phyloP scores from a whole-genome alignment of 2,797 vertebrate genomes.

The Nannoperca obscura region DNA sequence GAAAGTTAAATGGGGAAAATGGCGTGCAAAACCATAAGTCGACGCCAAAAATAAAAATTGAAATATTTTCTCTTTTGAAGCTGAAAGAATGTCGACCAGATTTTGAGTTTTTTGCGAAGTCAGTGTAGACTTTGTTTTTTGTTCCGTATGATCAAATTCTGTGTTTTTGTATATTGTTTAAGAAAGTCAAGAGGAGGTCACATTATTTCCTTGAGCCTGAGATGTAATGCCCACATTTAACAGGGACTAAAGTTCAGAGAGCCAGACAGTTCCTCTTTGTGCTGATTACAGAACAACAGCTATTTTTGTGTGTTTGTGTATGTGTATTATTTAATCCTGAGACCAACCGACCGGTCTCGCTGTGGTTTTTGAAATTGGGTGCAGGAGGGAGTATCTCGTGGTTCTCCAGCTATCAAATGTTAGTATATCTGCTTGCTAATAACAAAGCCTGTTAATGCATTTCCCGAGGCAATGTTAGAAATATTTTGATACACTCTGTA shows the following conservation, averaged over 20 bases:
- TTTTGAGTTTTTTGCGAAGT: neutral
- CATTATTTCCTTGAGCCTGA: neutral
- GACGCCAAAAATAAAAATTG: constrained; percentile 4
- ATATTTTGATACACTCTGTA: neutral
- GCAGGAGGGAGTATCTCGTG: neutral
- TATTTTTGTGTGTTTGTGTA: constrained; percentile 19
- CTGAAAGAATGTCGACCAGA: no score
- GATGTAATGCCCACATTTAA: constrained; percentile 11
- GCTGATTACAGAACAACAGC: constrained; percentile 18
- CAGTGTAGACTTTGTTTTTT: neutral
- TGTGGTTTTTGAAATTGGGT: neutral
- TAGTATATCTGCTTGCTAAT: neutral
- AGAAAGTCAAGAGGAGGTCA: neutral
- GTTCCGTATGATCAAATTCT: neutral
- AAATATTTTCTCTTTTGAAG: constrained; percentile 3
- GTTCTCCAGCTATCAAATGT: constrained; percentile 23
- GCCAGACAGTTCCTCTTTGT: constrained; percentile 20
- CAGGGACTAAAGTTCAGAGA: constrained; percentile 12
- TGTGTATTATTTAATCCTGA: neutral
- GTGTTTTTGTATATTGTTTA: neutral
- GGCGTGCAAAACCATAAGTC: neutral
- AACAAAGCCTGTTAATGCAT: neutral
- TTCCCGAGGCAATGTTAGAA: neutral
- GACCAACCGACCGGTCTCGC: neutral
- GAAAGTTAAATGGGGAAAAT: neutral